These are phyloP conservation scores for Rhagologus leucostigma DNA, from an alignment of 2,113 vertebrate genomes.

Conservation along the genomic window DNA sequence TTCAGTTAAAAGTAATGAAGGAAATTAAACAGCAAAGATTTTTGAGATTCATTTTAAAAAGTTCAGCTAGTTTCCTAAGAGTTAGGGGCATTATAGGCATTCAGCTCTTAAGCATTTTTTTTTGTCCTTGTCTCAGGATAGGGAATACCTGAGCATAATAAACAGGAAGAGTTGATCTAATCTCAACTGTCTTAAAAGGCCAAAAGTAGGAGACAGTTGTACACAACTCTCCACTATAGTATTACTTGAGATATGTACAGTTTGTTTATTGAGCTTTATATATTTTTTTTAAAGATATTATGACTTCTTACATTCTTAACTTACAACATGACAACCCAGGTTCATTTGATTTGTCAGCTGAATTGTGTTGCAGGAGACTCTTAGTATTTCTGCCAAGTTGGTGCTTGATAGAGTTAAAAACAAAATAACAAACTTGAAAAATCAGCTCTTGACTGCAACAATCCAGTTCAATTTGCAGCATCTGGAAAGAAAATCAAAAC, in stretches of 20 bases:
- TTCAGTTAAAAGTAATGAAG: background rate
- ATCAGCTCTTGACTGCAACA: background rate
- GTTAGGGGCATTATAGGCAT: background rate
- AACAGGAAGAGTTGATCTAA: background rate
- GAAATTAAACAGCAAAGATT: background rate
- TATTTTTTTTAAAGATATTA: background rate
- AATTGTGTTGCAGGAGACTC: background rate
- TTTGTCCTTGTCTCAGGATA: background rate
- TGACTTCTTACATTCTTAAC: background rate
- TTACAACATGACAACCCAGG: background rate
- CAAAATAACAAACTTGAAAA: background rate
- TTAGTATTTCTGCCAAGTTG: background rate
- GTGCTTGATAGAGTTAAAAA: background rate
- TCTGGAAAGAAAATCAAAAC: slow-evolving; percentile 44
- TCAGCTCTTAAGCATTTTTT: background rate
- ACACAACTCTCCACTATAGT: background rate
- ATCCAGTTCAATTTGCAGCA: background rate
- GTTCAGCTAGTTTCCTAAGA: background rate
- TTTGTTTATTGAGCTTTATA: background rate
- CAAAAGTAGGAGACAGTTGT: background rate
- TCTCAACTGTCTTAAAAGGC: background rate
- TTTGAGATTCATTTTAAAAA: background rate
- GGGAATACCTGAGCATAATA: background rate
- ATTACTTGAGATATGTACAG: background rate
- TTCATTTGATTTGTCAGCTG: background rate